Conservation (phyloP, 1,140 invertebrate genomes). For the Thaumatotibia leucotreta region DNA sequence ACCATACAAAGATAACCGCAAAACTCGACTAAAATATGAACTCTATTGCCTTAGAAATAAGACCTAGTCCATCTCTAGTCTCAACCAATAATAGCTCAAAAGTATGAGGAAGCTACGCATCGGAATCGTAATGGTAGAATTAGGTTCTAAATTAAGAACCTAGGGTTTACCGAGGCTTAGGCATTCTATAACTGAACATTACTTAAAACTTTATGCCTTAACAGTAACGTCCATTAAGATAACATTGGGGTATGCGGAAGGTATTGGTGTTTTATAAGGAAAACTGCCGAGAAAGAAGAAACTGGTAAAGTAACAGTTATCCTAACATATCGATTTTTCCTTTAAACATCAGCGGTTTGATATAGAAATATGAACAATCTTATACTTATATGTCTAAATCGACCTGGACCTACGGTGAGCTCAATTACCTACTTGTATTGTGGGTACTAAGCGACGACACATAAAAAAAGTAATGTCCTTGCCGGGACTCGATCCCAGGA, state of each 20-base stretch:
- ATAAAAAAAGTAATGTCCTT: no score
- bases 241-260: no score
- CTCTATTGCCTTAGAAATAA: not conserved
- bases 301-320: not conserved
- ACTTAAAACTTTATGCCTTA: no score
- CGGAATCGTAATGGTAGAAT: not conserved
- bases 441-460: no score
- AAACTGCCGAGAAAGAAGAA: not conserved
- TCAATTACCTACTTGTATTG: no score
- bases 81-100: not conserved
- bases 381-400: no score
- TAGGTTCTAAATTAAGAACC: not conserved
- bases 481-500: no score
- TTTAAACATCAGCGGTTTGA: no score
- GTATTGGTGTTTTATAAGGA: not conserved
- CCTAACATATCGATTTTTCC: no score
- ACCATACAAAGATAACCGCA: not conserved
- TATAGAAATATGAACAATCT: no score
- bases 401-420: no score
- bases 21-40: not conserved
- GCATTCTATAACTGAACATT: not conserved
- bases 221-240: not conserved
- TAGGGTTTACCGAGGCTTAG: not conserved
- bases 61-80: not conserved
- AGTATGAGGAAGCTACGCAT: not conserved